Conservation (phyloP, 1,140 invertebrate genomes). For the Drosophila novamexicana region DNA sequence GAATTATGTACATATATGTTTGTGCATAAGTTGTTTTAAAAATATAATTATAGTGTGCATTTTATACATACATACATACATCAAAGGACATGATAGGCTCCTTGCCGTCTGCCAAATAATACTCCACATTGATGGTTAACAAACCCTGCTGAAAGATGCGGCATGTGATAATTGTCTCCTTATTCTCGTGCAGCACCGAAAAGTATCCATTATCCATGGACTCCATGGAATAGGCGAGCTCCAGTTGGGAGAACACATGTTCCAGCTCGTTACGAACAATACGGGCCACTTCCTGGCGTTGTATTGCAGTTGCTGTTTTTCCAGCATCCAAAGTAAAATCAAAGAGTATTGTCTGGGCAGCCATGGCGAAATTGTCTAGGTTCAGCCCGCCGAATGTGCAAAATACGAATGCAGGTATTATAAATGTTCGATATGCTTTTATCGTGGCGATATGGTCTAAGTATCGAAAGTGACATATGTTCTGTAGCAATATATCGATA, state of each 20-base stretch:
- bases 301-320: constrained; percentile 87
- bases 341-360: constrained; percentile 91
- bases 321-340: constrained; percentile 91
- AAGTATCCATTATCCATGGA: constrained; percentile 89
- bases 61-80: constrained; percentile 85
- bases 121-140: constrained; percentile 92
- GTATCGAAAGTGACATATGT: neutral
- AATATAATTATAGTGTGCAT: constrained; percentile 6
- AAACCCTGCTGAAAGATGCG: constrained; percentile 88
- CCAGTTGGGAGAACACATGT: constrained; percentile 89
- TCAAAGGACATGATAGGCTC: constrained; percentile 89
- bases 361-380: constrained; percentile 86
- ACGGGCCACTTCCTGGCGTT: constrained; percentile 88
- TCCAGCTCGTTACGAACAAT: constrained; percentile 88
- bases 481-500: neutral
- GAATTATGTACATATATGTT: constrained; percentile 20
- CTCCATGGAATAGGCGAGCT: constrained; percentile 85
- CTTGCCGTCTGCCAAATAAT: constrained; percentile 90
- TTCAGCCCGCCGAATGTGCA: constrained; percentile 43
- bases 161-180: constrained; percentile 88
- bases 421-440: constrained; percentile 1
- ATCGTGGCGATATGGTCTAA: neutral
- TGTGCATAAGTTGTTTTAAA: constrained; percentile 19
- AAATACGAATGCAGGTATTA: constrained; percentile 47
- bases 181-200: constrained; percentile 88